Conservation (phyloP, 1,140 invertebrate species). For the Plectrocnemia conspersa region DNA sequence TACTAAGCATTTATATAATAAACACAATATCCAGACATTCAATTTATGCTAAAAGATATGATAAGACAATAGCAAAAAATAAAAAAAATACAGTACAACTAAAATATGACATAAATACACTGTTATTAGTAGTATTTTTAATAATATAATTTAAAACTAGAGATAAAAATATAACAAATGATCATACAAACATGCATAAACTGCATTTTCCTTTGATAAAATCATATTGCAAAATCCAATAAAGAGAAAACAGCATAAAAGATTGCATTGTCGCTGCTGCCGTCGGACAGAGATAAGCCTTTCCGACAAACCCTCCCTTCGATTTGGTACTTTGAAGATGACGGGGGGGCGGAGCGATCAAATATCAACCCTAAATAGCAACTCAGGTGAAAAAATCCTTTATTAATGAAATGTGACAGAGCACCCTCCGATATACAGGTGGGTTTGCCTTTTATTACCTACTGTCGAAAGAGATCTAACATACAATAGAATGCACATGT, state of each 20-base stretch:
- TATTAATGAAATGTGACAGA: conserved; percentile 34
- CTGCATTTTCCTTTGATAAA: conserved; percentile 1
- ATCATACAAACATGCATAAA: conserved; percentile 2
- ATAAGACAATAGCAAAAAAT: too few species aligned
- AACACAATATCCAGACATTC: too few species aligned
- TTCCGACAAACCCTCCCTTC: conserved; percentile 31
- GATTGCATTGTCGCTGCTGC: conserved; percentile 28
- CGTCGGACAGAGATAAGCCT: conserved; percentile 29
- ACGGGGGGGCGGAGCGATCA: conserved; percentile 24
- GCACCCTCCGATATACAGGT: conserved; percentile 8
- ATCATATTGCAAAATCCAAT: conserved; percentile 16
- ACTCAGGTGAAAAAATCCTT: conserved; percentile 36
- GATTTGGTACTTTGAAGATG: conserved; percentile 1
- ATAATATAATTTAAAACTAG: too few species aligned
- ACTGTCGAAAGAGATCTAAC: too few species aligned
- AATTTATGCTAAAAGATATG: too few species aligned
- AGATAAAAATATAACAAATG: conserved; percentile 8
- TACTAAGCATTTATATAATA: too few species aligned
- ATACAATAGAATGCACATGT: neutral
- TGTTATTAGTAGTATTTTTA: too few species aligned
- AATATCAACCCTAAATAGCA: conserved; percentile 31
- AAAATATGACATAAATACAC: too few species aligned
- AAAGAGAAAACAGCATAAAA: conserved; percentile 12
- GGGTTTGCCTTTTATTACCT: too few species aligned
- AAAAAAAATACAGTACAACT: too few species aligned